A percentile compares a stretch with the other conserved stretches of the same genome.
phyloP scores from a whole-genome alignment of 2,113 vertebrate species.

The Plestiodon gilberti region DNA sequence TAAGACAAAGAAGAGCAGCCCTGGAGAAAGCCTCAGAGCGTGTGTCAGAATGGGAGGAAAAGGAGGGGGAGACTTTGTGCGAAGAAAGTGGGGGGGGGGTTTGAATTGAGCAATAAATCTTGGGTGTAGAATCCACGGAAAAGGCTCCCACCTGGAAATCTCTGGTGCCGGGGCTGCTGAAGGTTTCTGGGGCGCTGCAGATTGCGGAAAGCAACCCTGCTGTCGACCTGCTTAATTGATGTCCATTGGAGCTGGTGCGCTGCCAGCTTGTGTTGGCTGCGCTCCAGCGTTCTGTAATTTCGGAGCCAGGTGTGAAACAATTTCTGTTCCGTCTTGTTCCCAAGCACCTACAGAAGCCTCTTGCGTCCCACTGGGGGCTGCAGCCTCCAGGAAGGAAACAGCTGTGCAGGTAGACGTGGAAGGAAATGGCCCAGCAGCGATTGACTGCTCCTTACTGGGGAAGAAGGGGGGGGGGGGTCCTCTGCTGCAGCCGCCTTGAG shows the following conservation, averaged over 20 bases:
- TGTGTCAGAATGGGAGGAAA: background rate
- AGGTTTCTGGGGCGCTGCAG: constrained; percentile 71
- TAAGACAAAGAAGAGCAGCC: background rate
- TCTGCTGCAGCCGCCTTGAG: constrained; percentile 41
- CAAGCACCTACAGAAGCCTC: constrained; percentile 79
- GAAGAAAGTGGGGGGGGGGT: constrained; percentile 27
- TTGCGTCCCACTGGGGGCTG: constrained; percentile 70
- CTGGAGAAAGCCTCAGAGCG: background rate
- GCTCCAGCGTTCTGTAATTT: constrained; percentile 81
- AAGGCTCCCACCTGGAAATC: constrained; percentile 81
- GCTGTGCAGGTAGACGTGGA: constrained; percentile 78
- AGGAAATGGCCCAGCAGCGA: constrained; percentile 76
- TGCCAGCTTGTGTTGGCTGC: constrained; percentile 83
- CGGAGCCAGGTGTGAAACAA: constrained; percentile 84
- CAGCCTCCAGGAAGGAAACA: constrained; percentile 78
- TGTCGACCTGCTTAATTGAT: constrained; percentile 83
- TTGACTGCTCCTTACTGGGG: constrained; percentile 47
- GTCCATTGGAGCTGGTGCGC: constrained; percentile 82
- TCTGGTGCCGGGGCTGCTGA: constrained; percentile 71
- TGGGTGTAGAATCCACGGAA: constrained; percentile 73
- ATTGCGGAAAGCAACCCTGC: constrained; percentile 66
- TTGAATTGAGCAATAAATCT: constrained; percentile 71
- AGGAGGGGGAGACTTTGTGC: background rate
- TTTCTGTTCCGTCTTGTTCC: constrained; percentile 84
- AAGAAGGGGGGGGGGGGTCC: accelerated